Evolutionary conservation across 2,888 invertebrate species (phyloP), one percentile per base, ranked within the genome.

Genomic region (Allolobophora icterica): DNA sequence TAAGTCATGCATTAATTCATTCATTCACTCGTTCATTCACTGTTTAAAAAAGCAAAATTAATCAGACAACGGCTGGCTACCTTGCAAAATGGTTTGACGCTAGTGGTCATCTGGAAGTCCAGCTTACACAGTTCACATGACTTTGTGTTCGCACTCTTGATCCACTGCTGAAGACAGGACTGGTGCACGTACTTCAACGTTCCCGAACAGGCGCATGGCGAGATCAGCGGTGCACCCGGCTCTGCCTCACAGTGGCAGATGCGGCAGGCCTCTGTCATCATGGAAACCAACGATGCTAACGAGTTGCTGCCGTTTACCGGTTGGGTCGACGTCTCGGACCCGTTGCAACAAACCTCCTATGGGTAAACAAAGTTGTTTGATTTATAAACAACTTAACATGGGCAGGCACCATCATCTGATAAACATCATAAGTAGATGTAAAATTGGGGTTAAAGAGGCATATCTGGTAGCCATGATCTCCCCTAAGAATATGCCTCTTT

Each of bases 211-310:
- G 98, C 97, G 96, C 99, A 99, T 34, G 99, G 98, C 91, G 98
- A 97, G 93, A 99, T 96, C 92, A 99, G 96, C 8, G 98, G 98
- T 24, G 95, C 94, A 84, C 96, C 96, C 94, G 97, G 97, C 95
- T 98, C 98, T 92, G 97, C 97, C 96, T 99, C 99, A 95, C 99
- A 98, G 95, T 99, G 99, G 95, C 99, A 99, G 95, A 99, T 99
- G 94, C 99, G 97, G 95, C 97, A 97, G 92, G 97, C 94, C 91
- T 95, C 95, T 15, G 24, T 87, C 38, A 8, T 35, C 40, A 58
- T 90, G 24, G 91, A 71, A 87, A 91, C 91, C 90, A 93, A 91
- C 21, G 93, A 93, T n/a, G 90, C 89, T 35, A 89, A 91, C 13
- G 92, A 92, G 84, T 90, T 90, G 33, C 91, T 90, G 19, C 87